Base-by-base conservation (phyloP, 2,888 invertebrate species). In the Pristionchus mayeri region DNA sequence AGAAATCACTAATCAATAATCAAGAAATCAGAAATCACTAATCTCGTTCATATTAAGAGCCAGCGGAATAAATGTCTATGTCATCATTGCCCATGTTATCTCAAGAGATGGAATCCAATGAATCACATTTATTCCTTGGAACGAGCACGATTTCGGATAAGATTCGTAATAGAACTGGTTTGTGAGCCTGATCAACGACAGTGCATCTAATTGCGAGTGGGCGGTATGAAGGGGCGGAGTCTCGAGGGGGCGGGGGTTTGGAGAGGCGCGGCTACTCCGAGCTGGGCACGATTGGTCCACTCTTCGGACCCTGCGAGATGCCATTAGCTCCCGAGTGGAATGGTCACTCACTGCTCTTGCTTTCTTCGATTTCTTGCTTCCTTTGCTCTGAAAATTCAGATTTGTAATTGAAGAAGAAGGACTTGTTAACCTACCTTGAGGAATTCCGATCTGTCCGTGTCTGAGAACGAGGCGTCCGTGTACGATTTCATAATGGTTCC, bases 101-200 rank as follows among this genome's bases (percentile, higher is more conserved):
- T n/a, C n/a, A n/a, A n/a, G n/a, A n/a, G n/a, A n/a, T 52, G 24
- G 6, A 57, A 21, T n/a, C 24, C 34, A n/a, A 63, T 21, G 63
- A 63, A 63, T 63, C 63, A 30, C 13, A 34, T 63, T 63, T 63
- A 63, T 63, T 63, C 63, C 16, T 34, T 34, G 34, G n/a, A 63
- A 63, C 30, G 30, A 63, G 63, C 63, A 63, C 63, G 63, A 63
- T 63, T 63, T 30, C 30, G 63, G 63, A 34, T 63, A 18, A 11
- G 21, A 13, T 63, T 63, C n/a, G 63, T 63, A 63, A 63, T 63
- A 63, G 63, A 63, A 30, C 11, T 63, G 63, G 30, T 18, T 30
- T 63, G 63, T 30, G 18, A 34, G 63, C 30, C 13, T 34, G 63
- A 54, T 16, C 54, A 21, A 21, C 54, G 54, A 63, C 30, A 30